phyloP scores from a whole-genome alignment of 2,113 vertebrate species.

The Macrotis lagotis region DNA sequence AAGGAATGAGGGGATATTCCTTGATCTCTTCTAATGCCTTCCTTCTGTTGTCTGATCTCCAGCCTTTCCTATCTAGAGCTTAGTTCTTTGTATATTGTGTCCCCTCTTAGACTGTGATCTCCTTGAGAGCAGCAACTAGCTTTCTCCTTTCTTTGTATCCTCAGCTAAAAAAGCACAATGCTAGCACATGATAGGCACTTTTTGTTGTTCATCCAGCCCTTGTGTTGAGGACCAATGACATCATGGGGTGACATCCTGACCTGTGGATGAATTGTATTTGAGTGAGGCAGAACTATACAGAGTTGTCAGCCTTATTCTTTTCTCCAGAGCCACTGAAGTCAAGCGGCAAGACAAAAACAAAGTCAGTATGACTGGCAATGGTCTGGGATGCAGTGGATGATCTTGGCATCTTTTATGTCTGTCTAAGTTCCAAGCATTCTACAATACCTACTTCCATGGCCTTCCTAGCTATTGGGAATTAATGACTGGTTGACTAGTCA shows the following conservation, averaged over 20 bases:
- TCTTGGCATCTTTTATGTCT: too few relatives aligned
- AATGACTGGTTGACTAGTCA: not conserved
- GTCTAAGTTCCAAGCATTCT: not conserved
- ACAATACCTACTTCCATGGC: not conserved
- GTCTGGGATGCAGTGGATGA: not conserved
- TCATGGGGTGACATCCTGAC: not conserved
- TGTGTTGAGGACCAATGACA: not conserved
- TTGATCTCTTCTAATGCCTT: not conserved
- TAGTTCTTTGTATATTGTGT: not conserved
- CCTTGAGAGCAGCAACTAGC: not conserved
- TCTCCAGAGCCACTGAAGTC: not conserved
- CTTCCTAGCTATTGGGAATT: not conserved
- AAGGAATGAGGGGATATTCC: not conserved
- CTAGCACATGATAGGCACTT: not conserved
- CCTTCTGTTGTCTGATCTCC: not conserved
- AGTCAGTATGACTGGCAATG: not conserved
- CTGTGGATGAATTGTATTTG: not conserved
- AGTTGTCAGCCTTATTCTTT: not conserved
- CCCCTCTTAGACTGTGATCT: not conserved
- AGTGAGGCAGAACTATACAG: too few relatives aligned
- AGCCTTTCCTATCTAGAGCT: not conserved
- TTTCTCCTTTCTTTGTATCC: not conserved
- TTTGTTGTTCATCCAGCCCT: too few relatives aligned
- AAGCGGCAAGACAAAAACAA: not conserved
- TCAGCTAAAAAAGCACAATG: not conserved